Evolutionary conservation across 92 coral and sea anemone genomes (phyloP), one percentile per base, ranked within the genome.

Genomic region (Phymanthus crucifer): DNA sequence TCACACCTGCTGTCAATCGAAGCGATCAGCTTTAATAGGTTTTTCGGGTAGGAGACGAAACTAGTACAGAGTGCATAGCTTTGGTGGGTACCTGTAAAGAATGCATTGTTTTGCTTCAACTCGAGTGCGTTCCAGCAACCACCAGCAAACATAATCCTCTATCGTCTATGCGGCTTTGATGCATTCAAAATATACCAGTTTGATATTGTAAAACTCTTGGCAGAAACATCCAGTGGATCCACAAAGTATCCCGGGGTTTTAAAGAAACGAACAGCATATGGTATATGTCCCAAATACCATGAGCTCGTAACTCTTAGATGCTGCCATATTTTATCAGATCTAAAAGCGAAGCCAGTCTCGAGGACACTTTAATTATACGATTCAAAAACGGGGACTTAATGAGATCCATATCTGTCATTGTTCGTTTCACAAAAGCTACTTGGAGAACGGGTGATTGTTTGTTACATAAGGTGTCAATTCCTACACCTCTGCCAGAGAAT

Each of bases 371-470:
- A 36, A 56, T 77, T 77, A 77, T 57, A 40, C 58, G 70, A 4
- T 77, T 64, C 71, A 61, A 33, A 64, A 64, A 61, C 48, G 65
- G 65, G 61, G 65, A 24, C 46, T 65, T 77, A 77, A 77, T 77
- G 81, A 77, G 81, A 77, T 77, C 65, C 81, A 77, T 77, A 77
- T 64, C 81, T 77, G 81, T 70, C 32, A 64, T 77, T 77, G 81
- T 77, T 77, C 72, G 34, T 26, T 27, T 77, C 56, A 77, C 81
- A 77, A 77, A 36, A 71, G 72, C 66, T 77, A 77, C 73, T 77
- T 64, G 21, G 50, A 64, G 37, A 72, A 77, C 72, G 81, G 33
- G 65, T 77, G 81, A 38, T 77, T 77, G 58, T 64, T 77, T 77
- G 72, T 61, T 61, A 77, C 40, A 36, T 48, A 6, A 40, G 81